Conservation (phyloP, 2,888 invertebrate genomes). For the Drosophila glabriapex region DNA sequence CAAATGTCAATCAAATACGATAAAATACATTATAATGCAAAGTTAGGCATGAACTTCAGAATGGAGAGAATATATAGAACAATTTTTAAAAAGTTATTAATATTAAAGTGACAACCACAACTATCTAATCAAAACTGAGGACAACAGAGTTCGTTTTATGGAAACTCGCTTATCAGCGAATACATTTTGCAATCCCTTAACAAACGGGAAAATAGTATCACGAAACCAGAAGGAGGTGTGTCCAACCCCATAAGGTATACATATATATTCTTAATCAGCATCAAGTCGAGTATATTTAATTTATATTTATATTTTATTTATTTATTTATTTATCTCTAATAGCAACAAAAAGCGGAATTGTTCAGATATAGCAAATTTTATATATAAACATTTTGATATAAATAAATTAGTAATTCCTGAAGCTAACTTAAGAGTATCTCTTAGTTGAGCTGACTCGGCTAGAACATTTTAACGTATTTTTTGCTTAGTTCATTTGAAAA, state of each 20-base stretch:
- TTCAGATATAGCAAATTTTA: neutral
- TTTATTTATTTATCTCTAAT: too few relatives aligned
- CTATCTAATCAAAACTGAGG: neutral
- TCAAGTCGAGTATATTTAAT: neutral
- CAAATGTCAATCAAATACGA: slow-evolving; percentile 32
- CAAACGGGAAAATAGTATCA: neutral
- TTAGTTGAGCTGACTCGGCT: neutral
- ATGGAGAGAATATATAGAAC: neutral
- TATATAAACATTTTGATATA: neutral
- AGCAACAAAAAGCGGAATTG: neutral
- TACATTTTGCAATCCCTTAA: neutral
- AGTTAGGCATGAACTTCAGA: neutral
- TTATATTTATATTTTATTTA: too few relatives aligned
- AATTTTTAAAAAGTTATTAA: neutral
- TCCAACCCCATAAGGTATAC: neutral
- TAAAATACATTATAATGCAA: slow-evolving; percentile 18
- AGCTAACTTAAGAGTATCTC: neutral
- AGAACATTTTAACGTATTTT: neutral
- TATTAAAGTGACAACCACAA: neutral
- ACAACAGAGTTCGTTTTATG: neutral
- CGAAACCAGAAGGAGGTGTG: too few relatives aligned
- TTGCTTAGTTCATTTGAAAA: neutral
- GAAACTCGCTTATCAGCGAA: neutral
- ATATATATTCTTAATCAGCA: neutral
- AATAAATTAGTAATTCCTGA: neutral